Conservation (phyloP, 1,140 invertebrate species). For the Pseudomyrmex sp. region DNA sequence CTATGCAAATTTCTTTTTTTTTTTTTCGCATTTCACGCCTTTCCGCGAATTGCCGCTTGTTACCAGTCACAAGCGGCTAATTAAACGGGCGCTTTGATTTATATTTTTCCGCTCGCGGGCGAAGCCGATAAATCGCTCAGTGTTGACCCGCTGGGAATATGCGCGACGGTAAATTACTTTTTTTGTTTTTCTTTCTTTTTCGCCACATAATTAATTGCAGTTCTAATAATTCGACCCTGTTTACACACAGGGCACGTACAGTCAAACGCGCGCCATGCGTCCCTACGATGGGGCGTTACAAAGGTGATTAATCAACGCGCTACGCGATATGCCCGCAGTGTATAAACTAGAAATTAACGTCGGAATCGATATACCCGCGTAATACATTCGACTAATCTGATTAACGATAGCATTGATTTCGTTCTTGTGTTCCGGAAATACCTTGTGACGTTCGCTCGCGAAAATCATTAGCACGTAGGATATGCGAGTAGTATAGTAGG, state of each 20-base stretch:
- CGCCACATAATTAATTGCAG: conserved; percentile 49
- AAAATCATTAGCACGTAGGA: conserved; percentile 24
- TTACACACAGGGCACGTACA: conserved; percentile 34
- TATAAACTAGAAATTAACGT: conserved; percentile 65
- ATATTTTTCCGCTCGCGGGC: conserved; percentile 18
- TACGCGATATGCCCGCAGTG: conserved; percentile 58
- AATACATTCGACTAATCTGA: conserved; percentile 65
- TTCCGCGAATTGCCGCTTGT: conserved; percentile 12
- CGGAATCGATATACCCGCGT: conserved; percentile 58
- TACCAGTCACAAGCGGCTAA: conserved; percentile 39
- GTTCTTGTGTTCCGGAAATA: conserved; percentile 42
- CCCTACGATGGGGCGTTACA: conserved; percentile 51
- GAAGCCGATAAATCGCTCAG: conserved; percentile 47
- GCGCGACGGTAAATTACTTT: conserved; percentile 42
- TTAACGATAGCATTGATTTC: conserved; percentile 63
- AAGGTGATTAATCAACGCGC: conserved; percentile 68
- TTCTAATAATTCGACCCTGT: conserved; percentile 54
- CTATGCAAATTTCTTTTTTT: conserved; percentile 15
- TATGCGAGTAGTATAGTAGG: conserved; percentile 4
- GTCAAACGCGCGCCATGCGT: conserved; percentile 47
- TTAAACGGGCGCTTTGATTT: conserved; percentile 32
- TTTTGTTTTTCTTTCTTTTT: neutral
- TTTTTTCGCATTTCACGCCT: conserved; percentile 18
- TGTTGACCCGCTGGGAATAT: conserved; percentile 2
- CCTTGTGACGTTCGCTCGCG: neutral